A percentile compares a stretch with the other conserved stretches of the same genome.
phyloP scores from a whole-genome alignment of 1,140 invertebrate genomes.

The Ceratina australensis region DNA sequence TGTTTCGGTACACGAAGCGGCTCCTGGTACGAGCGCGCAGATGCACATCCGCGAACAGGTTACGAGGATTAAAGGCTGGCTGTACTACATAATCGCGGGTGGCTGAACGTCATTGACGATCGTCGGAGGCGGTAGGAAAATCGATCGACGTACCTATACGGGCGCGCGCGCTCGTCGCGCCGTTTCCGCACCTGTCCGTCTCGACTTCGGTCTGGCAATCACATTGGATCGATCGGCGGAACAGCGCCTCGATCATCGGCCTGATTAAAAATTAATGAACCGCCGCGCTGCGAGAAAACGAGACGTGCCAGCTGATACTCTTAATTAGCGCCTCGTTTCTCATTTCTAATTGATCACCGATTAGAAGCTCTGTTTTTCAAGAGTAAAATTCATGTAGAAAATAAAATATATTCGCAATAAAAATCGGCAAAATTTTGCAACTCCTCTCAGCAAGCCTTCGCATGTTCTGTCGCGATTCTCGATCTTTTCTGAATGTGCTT shows the following conservation, averaged over 20 bases:
- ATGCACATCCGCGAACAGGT: constrained; percentile 39
- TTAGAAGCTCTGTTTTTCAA: too few species aligned
- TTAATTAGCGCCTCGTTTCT: background rate
- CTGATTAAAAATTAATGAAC: constrained; percentile 20
- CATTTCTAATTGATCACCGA: too few species aligned
- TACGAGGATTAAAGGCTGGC: constrained; percentile 23
- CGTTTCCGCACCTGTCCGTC: constrained; percentile 29
- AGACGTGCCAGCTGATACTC: background rate
- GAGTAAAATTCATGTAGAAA: too few species aligned
- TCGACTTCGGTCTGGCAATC: background rate
- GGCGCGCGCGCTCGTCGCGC: constrained; percentile 9
- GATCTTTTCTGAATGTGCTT: too few species aligned
- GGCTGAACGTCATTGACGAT: constrained; percentile 44
- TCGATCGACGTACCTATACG: constrained; percentile 52
- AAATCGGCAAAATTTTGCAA: too few species aligned
- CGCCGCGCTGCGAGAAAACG: constrained; percentile 1
- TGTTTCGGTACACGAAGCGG: background rate
- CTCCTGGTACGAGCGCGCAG: background rate
- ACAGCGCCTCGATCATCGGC: background rate
- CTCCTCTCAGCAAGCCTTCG: too few species aligned
- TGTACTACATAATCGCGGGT: constrained; percentile 27
- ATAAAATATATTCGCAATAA: too few species aligned
- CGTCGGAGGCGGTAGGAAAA: constrained; percentile 55
- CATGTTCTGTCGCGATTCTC: too few species aligned
- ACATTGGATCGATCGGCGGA: constrained; percentile 12